Base-by-base conservation (phyloP, 2,888 invertebrate genomes). In the Apotomis betuletana region DNA sequence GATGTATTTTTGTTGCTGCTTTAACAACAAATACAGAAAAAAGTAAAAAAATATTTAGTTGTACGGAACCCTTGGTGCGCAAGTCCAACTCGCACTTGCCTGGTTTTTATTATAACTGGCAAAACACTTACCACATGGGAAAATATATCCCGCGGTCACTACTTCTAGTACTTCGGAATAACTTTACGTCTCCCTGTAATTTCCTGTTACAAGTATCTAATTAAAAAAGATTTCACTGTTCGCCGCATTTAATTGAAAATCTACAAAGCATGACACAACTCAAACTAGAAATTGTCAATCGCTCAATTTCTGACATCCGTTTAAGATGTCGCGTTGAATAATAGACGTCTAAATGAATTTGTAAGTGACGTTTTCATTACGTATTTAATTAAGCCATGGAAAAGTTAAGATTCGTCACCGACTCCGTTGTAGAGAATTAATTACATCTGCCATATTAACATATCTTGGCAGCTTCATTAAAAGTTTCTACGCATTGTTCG, bases 401-500 rank as follows among this genome's bases (percentile, higher is more conserved):
- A 61, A 61, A 57, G 46, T 65, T 65, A 51, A 38, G 51, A 15
- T 58, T 58, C 4, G 38, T 58, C 57, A 58, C 36, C 8, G 5
- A 51, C 59, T 63, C 36, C 51, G 10, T 58, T 63, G 38, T n/a
- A 54, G 63, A 55, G 41, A 58, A 60, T 41, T 52, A 60, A 70
- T 59, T 64, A 64, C 52, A 46, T 63, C 44, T 27, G 58, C 63
- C 36, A 59, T 52, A 59, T 64, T 63, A 58, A 63, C 62, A 41
- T 69, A 49, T 58, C 69, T 58, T 49, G 36, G 52, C 63, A 36
- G 58, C 64, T 64, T 64, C 41, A 70, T 70, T 64, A 64, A 70
- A 70, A 64, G 44, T 70, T 63, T 51, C 38, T 58, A 44, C 69
- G 58, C n/a, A 64, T 58, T 70, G 58, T 64, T 64, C n/a, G 38